phyloP scores from a whole-genome alignment of 2,113 vertebrate genomes.

The Esox niger region DNA sequence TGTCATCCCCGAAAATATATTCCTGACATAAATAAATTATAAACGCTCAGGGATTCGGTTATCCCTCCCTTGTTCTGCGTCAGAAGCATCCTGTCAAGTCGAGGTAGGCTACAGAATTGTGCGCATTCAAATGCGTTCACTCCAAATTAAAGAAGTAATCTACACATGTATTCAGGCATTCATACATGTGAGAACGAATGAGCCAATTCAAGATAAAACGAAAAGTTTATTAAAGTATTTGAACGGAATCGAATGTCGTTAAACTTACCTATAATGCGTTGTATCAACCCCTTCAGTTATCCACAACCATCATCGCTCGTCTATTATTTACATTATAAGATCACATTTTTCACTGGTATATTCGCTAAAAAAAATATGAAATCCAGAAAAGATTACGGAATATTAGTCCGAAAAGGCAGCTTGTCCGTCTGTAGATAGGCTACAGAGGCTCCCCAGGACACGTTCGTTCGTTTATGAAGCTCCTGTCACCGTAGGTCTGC shows the following conservation, averaged over 20 bases:
- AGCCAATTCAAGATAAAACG: neutral
- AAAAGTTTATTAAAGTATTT: neutral
- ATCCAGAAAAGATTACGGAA: neutral
- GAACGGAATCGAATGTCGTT: neutral
- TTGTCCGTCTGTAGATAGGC: neutral
- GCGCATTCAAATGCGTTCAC: neutral
- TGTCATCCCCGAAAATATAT: neutral
- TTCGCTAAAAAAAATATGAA: neutral
- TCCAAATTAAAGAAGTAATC: neutral
- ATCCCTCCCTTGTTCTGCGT: conserved; percentile 27
- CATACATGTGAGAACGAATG: neutral
- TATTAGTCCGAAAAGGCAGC: neutral
- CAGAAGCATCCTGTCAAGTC: conserved; percentile 12
- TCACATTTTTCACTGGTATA: neutral
- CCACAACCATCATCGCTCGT: neutral
- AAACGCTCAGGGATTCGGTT: neutral
- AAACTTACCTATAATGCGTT: neutral
- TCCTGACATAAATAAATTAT: conserved; percentile 21
- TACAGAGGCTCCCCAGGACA: neutral
- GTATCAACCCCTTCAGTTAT: neutral
- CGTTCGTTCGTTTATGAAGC: too few species aligned
- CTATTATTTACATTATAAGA: neutral
- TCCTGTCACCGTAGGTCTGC: too few species aligned
- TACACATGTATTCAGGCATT: neutral
- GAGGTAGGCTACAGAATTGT: too few species aligned